phyloP scores from a whole-genome alignment of 2,113 vertebrate species.

The Dromiciops gliroides region DNA sequence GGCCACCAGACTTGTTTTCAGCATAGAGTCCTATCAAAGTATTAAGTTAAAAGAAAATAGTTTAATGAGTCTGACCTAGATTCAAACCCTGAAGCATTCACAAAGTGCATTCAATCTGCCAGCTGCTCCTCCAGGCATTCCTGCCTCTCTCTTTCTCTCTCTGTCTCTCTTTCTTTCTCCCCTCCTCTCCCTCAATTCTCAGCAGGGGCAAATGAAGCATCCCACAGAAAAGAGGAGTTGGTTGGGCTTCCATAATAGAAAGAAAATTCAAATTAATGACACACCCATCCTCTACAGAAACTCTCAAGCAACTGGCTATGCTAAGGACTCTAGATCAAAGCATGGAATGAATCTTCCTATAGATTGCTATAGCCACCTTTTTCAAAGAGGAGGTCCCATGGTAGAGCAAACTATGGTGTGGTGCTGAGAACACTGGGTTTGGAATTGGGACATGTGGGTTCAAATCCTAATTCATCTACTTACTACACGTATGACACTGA shows the following conservation, averaged over 20 bases:
- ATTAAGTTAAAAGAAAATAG: neutral
- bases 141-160: neutral
- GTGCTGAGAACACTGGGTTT: too few relatives aligned
- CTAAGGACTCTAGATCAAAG: neutral
- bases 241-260: neutral
- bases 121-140: neutral
- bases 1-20: neutral
- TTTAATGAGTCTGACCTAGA: slow-evolving; percentile 27
- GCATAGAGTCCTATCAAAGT: neutral
- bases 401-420: neutral
- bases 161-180: neutral
- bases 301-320: neutral
- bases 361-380: neutral
- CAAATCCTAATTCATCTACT: too few relatives aligned
- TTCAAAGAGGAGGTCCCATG: neutral
- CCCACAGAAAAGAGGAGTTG: neutral
- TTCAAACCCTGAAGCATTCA: neutral
- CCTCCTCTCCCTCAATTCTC: too few relatives aligned
- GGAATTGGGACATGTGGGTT: too few relatives aligned
- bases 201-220: neutral
- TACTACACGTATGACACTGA: too few relatives aligned
- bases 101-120: neutral
- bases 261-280: neutral
- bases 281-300: neutral
- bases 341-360: neutral